Evolutionary conservation across 1,140 invertebrate genomes (phyloP).

Genomic region (Globodera rostochiensis): DNA sequence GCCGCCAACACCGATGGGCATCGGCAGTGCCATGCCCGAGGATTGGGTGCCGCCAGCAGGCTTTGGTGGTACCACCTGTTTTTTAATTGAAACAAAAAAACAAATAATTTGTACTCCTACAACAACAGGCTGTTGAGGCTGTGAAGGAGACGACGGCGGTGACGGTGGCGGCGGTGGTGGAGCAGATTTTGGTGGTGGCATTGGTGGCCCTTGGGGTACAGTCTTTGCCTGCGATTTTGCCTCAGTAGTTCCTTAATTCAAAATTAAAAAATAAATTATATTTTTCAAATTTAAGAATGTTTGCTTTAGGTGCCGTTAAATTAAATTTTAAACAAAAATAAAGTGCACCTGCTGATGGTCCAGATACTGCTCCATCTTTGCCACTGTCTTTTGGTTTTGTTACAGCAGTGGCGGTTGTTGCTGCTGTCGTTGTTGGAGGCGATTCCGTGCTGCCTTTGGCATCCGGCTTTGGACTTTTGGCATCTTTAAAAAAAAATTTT

Average conservation of each 20-base stretch:
- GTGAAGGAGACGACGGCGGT: not conserved
- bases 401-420: not conserved
- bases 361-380: not conserved
- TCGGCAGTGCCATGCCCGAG: slow-evolving; percentile 7
- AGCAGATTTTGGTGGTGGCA: not conserved
- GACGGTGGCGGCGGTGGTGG: slow-evolving; percentile 3
- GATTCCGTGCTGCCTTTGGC: not conserved
- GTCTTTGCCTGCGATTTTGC: not conserved
- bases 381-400: not conserved
- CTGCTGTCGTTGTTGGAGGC: not conserved
- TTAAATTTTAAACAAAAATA: no score
- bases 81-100: not conserved
- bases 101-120: not conserved
- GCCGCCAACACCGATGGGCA: slow-evolving; percentile 9
- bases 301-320: no score
- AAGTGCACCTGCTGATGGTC: not conserved
- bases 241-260: not conserved
- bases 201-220: not conserved
- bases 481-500: not conserved
- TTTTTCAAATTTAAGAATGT: no score
- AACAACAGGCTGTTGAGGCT: not conserved
- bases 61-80: slow-evolving; percentile 8
- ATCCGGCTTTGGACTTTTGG: not conserved
- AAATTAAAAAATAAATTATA: not conserved
- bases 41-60: not conserved